A percentile compares a stretch with the other conserved stretches of the same genome.
phyloP scores from a whole-genome alignment of 2,113 vertebrate species.

The Hoplias malabaricus region DNA sequence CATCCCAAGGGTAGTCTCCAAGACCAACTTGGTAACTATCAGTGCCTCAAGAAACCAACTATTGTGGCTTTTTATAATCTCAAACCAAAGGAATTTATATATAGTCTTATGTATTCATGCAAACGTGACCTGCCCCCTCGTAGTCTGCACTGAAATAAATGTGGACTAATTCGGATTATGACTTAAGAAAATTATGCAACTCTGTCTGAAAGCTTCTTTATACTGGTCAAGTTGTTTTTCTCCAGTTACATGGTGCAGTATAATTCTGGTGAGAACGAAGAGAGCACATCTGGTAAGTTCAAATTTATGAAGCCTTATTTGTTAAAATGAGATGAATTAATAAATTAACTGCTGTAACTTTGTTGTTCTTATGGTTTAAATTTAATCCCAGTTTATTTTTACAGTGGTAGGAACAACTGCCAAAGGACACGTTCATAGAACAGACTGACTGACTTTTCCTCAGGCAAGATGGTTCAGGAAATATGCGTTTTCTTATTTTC shows the following conservation, averaged over 20 bases:
- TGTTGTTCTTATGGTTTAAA: neutral
- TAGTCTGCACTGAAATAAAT: neutral
- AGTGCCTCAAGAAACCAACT: neutral
- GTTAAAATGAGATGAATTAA: neutral
- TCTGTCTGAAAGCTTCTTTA: constrained; percentile 68
- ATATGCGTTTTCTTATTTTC: constrained; percentile 76
- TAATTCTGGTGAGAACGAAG: neutral
- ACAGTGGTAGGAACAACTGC: neutral
- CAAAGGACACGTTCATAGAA: neutral
- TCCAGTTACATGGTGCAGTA: constrained; percentile 30
- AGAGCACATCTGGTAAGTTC: neutral
- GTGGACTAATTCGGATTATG: constrained; percentile 70
- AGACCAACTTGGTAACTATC: neutral
- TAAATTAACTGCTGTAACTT: too few relatives aligned
- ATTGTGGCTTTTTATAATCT: neutral
- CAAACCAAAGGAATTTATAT: neutral
- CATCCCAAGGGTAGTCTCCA: neutral
- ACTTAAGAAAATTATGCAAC: constrained; percentile 67
- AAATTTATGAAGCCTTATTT: neutral
- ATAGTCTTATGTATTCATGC: neutral
- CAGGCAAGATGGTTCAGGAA: constrained; percentile 66
- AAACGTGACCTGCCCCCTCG: neutral
- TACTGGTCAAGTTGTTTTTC: constrained; percentile 57
- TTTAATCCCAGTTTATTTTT: neutral
- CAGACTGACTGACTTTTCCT: neutral